Base-by-base conservation (phyloP, 2,888 invertebrate genomes). In the Globia sparganii region DNA sequence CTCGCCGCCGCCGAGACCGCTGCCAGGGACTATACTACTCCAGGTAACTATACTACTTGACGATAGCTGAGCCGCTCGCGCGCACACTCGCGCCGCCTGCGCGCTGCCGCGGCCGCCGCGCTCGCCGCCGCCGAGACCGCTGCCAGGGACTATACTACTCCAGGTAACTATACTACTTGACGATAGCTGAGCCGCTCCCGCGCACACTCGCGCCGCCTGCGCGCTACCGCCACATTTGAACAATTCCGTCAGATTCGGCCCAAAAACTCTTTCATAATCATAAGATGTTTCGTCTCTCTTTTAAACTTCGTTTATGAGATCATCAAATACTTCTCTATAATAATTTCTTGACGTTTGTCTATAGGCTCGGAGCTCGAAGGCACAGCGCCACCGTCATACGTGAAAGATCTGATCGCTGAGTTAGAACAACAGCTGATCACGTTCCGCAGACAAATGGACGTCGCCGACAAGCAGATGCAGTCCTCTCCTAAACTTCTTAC, bases 381-480 rank as follows among this genome's bases (percentile, higher is more conserved):
- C 65, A 88, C 91, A 0, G 94, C 95, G 2, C 96, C 96, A 2
- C 95, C 96, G 0, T 78, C 88, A 0, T 96, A 96, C 90, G 92
- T 97, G 13, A 94, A 95, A 81, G 96, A 95, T 43, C 84, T 96
- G 78, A 92, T 96, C 75, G 89, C 93, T 0, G 96, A 96, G 75
- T 87, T 96, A 85, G 97, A 96, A 74, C 95, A 95, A 69, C 95
- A 95, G 77, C 89, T 96, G 37, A 93, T 95, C 59, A 93, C 93
- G 2, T 95, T 97, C 91, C 91, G 95, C 0, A 84, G 95, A 25
- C 96, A 96, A 83, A 95, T 97, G 95, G 97, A 96, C 70, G 94
- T 95, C 0, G 97, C 96, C 0, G 96, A 96, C 85, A 96, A 96
- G 78, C 96, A 96, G 85, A 95, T 97, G 95, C 96, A 96, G 77